Evolutionary conservation across 2,888 invertebrate species (phyloP).

Genomic region (Mamestra brassicae): DNA sequence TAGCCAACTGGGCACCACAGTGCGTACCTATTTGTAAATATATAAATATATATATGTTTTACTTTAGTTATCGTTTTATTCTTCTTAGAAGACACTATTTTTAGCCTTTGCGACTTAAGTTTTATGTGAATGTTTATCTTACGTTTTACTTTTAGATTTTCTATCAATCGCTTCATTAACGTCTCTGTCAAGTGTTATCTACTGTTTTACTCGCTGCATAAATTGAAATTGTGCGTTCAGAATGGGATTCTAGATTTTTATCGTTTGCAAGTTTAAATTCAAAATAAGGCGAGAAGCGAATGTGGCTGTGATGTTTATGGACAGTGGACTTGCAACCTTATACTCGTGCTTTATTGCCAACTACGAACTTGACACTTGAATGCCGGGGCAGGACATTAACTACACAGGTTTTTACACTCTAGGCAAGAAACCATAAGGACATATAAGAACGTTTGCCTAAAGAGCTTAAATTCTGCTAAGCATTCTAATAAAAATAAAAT

Average conservation of each 20-base stretch:
- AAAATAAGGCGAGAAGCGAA: constrained; percentile 27
- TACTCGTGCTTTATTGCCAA: constrained; percentile 55
- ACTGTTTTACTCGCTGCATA: not conserved
- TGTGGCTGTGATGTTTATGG: constrained; percentile 52
- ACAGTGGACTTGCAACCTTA: constrained; percentile 48
- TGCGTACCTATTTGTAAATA: constrained; percentile 40
- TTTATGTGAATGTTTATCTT: constrained; percentile 9
- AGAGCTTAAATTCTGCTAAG: constrained; percentile 13
- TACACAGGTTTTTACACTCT: constrained; percentile 42
- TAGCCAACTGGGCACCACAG: constrained; percentile 72
- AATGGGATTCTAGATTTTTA: constrained; percentile 31
- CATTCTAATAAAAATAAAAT: not conserved
- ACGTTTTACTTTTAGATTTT: constrained; percentile 12
- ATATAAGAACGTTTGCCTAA: constrained; percentile 7
- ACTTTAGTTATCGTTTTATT: constrained; percentile 44
- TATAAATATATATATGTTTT: not conserved
- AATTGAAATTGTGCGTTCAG: not conserved
- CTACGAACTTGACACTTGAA: constrained; percentile 59
- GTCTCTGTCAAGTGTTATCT: not conserved
- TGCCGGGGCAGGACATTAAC: constrained; percentile 35
- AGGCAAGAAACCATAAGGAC: constrained; percentile 2
- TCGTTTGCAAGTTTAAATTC: constrained; percentile 35
- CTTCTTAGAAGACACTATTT: not conserved
- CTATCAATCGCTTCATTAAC: constrained; percentile 34
- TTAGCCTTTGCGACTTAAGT: not conserved